Base-by-base conservation (phyloP, 2,113 vertebrate genomes). In the Merops nubicus region DNA sequence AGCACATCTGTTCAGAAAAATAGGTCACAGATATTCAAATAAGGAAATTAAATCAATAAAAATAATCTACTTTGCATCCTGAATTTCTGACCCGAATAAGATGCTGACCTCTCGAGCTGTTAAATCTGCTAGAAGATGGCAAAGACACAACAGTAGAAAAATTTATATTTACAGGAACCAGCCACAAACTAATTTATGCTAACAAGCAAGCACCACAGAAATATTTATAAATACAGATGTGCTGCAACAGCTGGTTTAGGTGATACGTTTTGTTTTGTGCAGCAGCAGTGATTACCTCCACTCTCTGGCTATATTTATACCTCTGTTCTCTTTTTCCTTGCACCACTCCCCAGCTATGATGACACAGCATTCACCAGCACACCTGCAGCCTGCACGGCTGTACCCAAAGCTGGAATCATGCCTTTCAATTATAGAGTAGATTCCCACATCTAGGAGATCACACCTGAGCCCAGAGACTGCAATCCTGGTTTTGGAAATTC, bases 21-120 rank as follows among this genome's bases (percentile, higher is more conserved):
- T 53, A 91, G 40, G 36, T 53, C 77, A 75, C n/a, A 91, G 65
- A 45, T 88, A 89, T 62, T 59, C 45, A 91, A 94, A 95, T 80
- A 82, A 80, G 53, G 36, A 89, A 82, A 89, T 65, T 60, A 91
- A 89, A 73, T 29, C 25, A 88, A 88, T 60, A 83, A 56, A 95
- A 95, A 76, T 43, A 79, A 65, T 48, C 29, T 11, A 68, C 8
- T 89, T 43, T 13, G 3, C n/a, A 76, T 53, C 43, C 28, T 18
- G 79, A 60, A 82, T 88, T 92, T 93, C 62, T 89, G 45, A 47
- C 36, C 59, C 9, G 89, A 53, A 81, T 85, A 78, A 68, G 18
- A 56, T 53, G 20, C 29, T 75, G 73, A 94, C 48, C 40, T 69
- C 67, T 65, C 48, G 17, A 87, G 65, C 9, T 72, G 36, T 56